Evolutionary conservation across 2,797 vertebrate species (phyloP).

Genomic region (Discoglossus pictus): DNA sequence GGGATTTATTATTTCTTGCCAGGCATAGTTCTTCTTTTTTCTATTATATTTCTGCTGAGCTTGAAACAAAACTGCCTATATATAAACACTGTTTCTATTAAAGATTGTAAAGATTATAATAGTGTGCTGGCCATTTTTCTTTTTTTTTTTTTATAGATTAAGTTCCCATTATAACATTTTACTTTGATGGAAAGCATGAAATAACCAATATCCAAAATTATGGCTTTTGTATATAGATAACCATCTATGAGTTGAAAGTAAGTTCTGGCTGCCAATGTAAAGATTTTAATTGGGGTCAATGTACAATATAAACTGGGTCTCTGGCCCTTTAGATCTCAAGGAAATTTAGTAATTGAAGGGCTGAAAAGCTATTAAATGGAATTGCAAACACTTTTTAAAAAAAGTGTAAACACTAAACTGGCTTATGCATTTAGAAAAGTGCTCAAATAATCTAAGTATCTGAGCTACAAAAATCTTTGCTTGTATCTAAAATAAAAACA

Average conservation of each 20-base stretch:
- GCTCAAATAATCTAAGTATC: too few relatives aligned
- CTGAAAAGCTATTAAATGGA: constrained; percentile 34
- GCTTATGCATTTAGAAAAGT: not conserved
- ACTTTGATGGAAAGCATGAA: too few relatives aligned
- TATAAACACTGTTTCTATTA: not conserved
- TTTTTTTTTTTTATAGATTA: too few relatives aligned
- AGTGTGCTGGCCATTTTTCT: too few relatives aligned
- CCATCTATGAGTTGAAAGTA: constrained; percentile 29
- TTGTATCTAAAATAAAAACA: not conserved
- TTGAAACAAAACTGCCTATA: too few relatives aligned
- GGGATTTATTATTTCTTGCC: too few relatives aligned
- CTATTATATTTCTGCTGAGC: too few relatives aligned
- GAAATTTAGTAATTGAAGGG: constrained; percentile 23
- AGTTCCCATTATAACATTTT: too few relatives aligned
- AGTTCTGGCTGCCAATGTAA: constrained; percentile 37
- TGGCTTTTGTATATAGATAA: constrained; percentile 15
- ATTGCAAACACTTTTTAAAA: constrained; percentile 17
- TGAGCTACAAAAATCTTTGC: not conserved
- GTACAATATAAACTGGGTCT: constrained; percentile 6
- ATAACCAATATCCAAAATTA: too few relatives aligned
- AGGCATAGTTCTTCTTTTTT: too few relatives aligned
- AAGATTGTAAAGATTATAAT: not conserved
- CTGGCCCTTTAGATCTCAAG: constrained; percentile 15
- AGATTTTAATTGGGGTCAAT: constrained; percentile 42
- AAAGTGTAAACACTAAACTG: constrained; percentile 32